Base-by-base conservation (phyloP, 2,113 vertebrate species). In the Alligator mississippiensis region DNA sequence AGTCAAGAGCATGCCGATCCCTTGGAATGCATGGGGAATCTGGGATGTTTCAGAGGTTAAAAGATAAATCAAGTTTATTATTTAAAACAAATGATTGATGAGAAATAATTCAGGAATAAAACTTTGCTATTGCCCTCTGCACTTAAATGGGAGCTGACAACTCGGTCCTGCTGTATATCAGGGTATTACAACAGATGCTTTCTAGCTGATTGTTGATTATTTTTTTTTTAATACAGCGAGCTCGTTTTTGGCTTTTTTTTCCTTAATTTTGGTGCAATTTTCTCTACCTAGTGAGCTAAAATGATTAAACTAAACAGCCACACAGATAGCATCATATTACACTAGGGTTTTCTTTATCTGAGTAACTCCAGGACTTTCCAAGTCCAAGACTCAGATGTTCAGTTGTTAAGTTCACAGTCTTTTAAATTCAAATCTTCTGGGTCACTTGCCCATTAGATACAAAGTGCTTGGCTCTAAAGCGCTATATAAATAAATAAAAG, bases 251-350 rank as follows among this genome's bases (percentile, higher is more conserved):
- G n/a, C 83, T 78, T 87, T 70, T 61, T 75, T 62, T 16, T 1
- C 2, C 17, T 62, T 72, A 85, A 77, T 72, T 66, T 55, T 13
- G 74, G 66, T 55, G n/a, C 62, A 77, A 85, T 83, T 94, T 27
- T 82, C 77, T 82, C n/a, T 93, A 92, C 81, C 78, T 70, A 90
- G 82, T 14, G 70, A 75, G 25, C 34, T 91, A 68, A 82, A 96
- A 60, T 12, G 68, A 92, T 91, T 16, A 78, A 57, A 80, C 22
- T 59, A 21, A 75, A 81, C 13, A 83, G 59, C 3, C 76, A 76
- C 22, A 54, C 92, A 80, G 38, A 72, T 13, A 34, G 68, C 30
- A 90, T 8, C 38, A 90, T 4, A 63, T 22, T 34, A 30, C 21
- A 70, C 30, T 38, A 11, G n/a, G 63, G 6, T 17, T 62, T 85